Evolutionary conservation across 2,113 vertebrate species (phyloP), one percentile per base, ranked within the genome.

Genomic region (Thamnophis sirtalis): DNA sequence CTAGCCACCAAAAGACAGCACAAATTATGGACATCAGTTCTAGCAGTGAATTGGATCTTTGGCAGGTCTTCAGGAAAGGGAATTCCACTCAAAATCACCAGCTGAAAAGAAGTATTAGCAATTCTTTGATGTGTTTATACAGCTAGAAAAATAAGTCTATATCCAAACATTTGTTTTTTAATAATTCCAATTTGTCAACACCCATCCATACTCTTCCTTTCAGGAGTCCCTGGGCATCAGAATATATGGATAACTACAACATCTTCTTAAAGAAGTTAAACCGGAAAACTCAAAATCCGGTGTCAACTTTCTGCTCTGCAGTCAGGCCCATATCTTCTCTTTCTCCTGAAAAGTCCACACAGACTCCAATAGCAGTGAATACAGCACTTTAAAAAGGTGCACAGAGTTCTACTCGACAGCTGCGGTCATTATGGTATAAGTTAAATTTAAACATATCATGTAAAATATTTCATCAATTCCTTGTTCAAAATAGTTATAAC

Each of bases 211-310:
- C 49, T 73, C 33, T 55, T 50, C 26, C 0, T 1, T 5, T 10
- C 87, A 97, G 96, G 19, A 58, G 87, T 50, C 38, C 0, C 48
- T 96, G 96, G 96, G 22, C 93, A 2, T 93, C 96, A 0, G 95
- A 96, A 80, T 96, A 97, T 4, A 86, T 33, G 48, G 96, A 96
- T 86, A 94, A 28, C 93, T 96, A 95, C 89, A 94, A 88, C 24
- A 8, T 95, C 86, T 95, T 48, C 94, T 73, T 94, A 26, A 13
- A 1, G 91, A 93, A 3, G 17, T 84, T 90, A 84, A 93, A 93
- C 9, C 1, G 73, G 38, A 33, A 87, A 0, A 33, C 91, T 1
- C 91, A 56, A 24, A 58, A 6, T 28, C 6, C 73, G 0, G 8
- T 38, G 0, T 48, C 0, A 0, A 90, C 89, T 84, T 89, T 94